phyloP scores from a whole-genome alignment of 2,888 invertebrate species.

The Cataglyphis albicans region DNA sequence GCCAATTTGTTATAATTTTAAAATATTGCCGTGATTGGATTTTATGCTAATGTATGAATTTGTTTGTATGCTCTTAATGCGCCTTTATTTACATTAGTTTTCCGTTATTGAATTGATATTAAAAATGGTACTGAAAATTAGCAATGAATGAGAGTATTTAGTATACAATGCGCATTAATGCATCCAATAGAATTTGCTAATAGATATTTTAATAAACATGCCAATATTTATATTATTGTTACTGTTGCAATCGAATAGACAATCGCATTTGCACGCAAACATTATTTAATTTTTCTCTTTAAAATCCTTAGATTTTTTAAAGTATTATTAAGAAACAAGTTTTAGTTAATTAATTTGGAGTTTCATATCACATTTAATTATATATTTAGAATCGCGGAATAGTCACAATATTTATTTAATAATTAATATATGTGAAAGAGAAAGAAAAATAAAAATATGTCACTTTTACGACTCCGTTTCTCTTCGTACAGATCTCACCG shows the following conservation, averaged over 20 bases:
- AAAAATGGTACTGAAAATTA: no score
- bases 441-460: neutral
- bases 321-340: neutral
- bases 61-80: no score
- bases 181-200: no score
- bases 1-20: neutral
- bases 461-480: neutral
- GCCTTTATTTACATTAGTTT: no score
- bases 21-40: constrained; percentile 18
- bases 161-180: no score
- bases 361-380: neutral
- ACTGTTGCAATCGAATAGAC: neutral
- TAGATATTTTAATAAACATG: constrained; percentile 29
- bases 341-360: neutral
- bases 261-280: neutral
- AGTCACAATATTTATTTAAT: neutral
- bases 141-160: no score
- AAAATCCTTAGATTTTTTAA: neutral
- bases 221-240: constrained; percentile 42
- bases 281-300: neutral
- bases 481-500: neutral
- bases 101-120: no score
- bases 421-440: neutral
- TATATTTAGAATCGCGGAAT: neutral
- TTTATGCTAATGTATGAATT: no score